These are phyloP conservation scores for Periophthalmus modestus DNA, from an alignment of 2,113 vertebrate species.

Conservation along the genomic window DNA sequence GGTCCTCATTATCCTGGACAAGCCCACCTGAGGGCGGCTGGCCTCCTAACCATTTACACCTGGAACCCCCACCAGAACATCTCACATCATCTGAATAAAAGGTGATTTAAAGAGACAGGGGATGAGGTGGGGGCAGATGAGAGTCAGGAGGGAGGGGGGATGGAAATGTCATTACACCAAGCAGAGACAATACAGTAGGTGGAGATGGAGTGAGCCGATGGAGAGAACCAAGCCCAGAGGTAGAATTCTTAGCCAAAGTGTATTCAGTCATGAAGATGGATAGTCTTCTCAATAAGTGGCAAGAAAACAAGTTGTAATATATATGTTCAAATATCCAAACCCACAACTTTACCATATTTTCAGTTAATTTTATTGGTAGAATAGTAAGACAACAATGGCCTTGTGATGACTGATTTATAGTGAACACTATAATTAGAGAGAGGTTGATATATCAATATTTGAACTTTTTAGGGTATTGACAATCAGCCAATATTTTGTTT, in stretches of 20 bases:
- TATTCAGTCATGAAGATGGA: background rate
- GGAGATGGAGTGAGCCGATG: constrained; percentile 36
- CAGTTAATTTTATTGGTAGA: no score
- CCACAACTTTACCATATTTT: no score
- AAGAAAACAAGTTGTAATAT: background rate
- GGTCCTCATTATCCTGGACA: constrained; percentile 43
- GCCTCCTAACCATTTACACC: constrained; percentile 50
- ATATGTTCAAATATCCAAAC: background rate
- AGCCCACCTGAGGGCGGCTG: constrained; percentile 43
- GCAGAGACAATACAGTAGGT: constrained; percentile 34
- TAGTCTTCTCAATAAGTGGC: background rate
- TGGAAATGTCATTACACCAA: constrained; percentile 68
- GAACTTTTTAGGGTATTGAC: no score
- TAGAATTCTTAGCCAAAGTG: constrained; percentile 25
- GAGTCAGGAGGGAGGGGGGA: constrained; percentile 29
- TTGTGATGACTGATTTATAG: no score
- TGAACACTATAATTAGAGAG: no score
- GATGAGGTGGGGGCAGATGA: constrained; percentile 53
- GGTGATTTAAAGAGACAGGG: constrained; percentile 63
- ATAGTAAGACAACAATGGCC: no score
- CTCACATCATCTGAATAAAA: constrained; percentile 60
- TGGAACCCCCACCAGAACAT: constrained; percentile 64
- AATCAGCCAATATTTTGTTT: no score
- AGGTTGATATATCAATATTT: no score
- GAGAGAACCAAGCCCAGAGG: constrained; percentile 39